These are phyloP conservation scores for Schizopygopsis pylzovi DNA, from an alignment of 2,797 vertebrate species.

Conservation along the genomic window DNA sequence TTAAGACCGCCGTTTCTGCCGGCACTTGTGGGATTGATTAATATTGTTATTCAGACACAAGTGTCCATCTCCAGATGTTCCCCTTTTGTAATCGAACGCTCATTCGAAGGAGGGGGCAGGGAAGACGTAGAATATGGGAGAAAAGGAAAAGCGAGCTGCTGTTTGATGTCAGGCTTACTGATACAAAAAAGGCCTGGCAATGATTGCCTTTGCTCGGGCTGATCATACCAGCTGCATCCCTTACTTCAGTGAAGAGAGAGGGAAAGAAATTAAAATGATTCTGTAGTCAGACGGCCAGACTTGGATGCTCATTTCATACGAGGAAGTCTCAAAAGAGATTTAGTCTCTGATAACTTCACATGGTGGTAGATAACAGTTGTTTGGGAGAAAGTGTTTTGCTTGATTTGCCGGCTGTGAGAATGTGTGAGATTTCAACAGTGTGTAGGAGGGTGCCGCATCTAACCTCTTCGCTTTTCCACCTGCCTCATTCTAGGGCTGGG, in stretches of 20 bases:
- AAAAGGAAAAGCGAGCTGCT: conserved; percentile 33
- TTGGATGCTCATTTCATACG: conserved; percentile 37
- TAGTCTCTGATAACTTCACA: conserved; percentile 44
- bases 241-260: conserved; percentile 24
- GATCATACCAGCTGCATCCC: conserved; percentile 57
- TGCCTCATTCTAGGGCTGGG: conserved; percentile 14
- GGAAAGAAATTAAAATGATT: conserved; percentile 22
- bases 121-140: neutral
- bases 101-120: conserved; percentile 30
- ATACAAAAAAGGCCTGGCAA: conserved; percentile 55
- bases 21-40: conserved; percentile 55
- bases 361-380: conserved; percentile 45
- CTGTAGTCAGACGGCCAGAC: conserved; percentile 29
- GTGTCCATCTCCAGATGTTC: conserved; percentile 60
- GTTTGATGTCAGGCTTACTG: conserved; percentile 55
- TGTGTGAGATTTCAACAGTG: neutral
- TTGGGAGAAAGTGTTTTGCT: conserved; percentile 42
- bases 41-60: conserved; percentile 58
- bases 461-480: conserved; percentile 3
- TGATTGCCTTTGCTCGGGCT: conserved; percentile 56
- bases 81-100: conserved; percentile 57
- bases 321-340: conserved; percentile 39
- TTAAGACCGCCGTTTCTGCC: conserved; percentile 50
- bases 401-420: conserved; percentile 34
- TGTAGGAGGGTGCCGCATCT: neutral